Base-by-base conservation (phyloP, 1,140 invertebrate genomes). In the Formica selysi region DNA sequence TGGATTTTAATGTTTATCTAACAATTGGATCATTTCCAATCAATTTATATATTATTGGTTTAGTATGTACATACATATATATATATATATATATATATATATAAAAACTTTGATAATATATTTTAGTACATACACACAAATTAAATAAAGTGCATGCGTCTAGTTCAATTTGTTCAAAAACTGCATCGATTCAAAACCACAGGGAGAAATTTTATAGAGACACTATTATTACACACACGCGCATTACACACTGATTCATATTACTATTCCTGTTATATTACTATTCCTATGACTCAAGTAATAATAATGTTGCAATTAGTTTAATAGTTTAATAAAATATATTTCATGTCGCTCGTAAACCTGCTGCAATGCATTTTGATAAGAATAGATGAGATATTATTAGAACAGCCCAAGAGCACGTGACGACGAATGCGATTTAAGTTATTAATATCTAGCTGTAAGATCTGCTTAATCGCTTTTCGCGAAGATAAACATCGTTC, bases 381-480 rank as follows among this genome's bases (percentile, higher is more conserved):
- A 73, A 70, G 79, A 73, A 74, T 73, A 74, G 81, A 65, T 22
- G 73, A 64, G 29, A 51, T 70, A 88, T 80, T 86, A 74, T 73
- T 67, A 51, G 68, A 74, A 29, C 26, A 65, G 11, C 73, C 36
- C 61, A 44, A 83, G 48, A 51, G 62, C 76, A 64, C 87, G 87
- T 70, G 87, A 89, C 84, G 74, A 76, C 51, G 87, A 88, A 88
- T 88, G 67, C 13, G 87, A 89, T 88, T 61, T 22, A 11, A 54
- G 74, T 86, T 89, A 86, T 81, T 86, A 89, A 89, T 89, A 89
- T 44, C 76, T 13, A 41, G n/a, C 48, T 61, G 8, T n/a, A 41
- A 41, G 44, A 73, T 89, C 83, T 59, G 70, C 70, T 89, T 86
- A 89, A 76, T 88, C 83, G 74, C 36, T 51, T 4, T n/a, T 54